Base-by-base conservation (phyloP, 2,888 invertebrate genomes). In the Catocala sponsa region DNA sequence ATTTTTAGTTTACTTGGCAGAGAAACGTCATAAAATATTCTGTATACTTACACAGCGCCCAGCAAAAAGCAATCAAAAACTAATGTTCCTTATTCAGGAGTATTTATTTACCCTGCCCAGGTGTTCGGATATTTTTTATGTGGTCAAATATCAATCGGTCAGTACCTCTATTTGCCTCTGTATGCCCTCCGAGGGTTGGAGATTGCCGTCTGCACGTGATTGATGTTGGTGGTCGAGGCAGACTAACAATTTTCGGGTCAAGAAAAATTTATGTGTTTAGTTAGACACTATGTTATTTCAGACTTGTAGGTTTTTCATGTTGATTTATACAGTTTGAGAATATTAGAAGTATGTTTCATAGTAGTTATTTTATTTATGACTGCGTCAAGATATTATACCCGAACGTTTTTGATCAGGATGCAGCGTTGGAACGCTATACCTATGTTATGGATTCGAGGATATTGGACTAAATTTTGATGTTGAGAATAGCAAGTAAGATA, bases 121-220 rank as follows among this genome's bases (percentile, higher is more conserved):
- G 59, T 50, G 44, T 54, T 48, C 1, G 33, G 56, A 60, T 70
- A 68, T 74, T 70, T 72, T 73, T 72, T 66, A 73, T 68, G 65
- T 72, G 70, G 68, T 70, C 68, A 65, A 74, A 79, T 72, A 74
- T 73, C 71, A 72, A 79, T 77, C 63, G 72, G 76, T 71, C 70
- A 64, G 61, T 64, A 70, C 65, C 65, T 62, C 72, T 69, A 75
- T 75, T 74, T 74, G 61, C 68, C 41, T 63, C 25, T 35, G 43
- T 32, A 12, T 51, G 43, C 48, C 59, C 62, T 60, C 54, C 58
- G 64, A 68, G 73, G 74, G 67, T 72, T 70, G 61, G 60, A 74
- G 52, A 70, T 68, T 66, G 63, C 65, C 59, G 55, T 43, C 59
- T 62, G 25, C 59, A 62, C 53, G 70, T 80, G 81, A 78, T 83